Conservation (phyloP, 2,888 invertebrate species). For the Drosophila mimica region DNA sequence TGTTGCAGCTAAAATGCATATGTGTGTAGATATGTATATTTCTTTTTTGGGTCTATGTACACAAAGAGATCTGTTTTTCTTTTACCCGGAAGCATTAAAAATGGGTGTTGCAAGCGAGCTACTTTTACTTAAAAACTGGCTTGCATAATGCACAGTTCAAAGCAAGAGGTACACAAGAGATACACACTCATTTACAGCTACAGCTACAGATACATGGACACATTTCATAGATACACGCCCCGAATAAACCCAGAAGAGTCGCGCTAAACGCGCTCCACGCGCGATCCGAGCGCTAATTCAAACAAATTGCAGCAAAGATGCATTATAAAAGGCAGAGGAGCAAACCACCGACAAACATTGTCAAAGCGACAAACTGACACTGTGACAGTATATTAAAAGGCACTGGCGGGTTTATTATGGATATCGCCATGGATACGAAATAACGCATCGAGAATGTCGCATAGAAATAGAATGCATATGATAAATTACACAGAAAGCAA, state of each 20-base stretch:
- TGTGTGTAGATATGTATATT: background rate
- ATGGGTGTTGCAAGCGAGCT: slow-evolving; percentile 58
- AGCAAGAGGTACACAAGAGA: slow-evolving; percentile 20
- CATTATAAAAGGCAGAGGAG: slow-evolving; percentile 74
- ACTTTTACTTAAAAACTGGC: slow-evolving; percentile 69
- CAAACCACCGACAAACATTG: slow-evolving; percentile 30
- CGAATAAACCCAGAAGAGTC: slow-evolving; percentile 34
- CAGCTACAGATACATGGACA: slow-evolving; percentile 11
- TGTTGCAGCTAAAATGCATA: slow-evolving; percentile 26
- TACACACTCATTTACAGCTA: slow-evolving; percentile 6
- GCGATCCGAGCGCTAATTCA: slow-evolving; percentile 69
- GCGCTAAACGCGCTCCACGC: slow-evolving; percentile 5
- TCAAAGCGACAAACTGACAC: slow-evolving; percentile 39
- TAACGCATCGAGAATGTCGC: slow-evolving; percentile 37
- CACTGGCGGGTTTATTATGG: slow-evolving; percentile 13
- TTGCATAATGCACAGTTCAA: slow-evolving; percentile 56
- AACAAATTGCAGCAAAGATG: slow-evolving; percentile 80
- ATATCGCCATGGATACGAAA: slow-evolving; percentile 8
- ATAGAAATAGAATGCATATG: slow-evolving; percentile 58
- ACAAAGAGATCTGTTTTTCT: slow-evolving; percentile 31
- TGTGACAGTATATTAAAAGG: slow-evolving; percentile 68
- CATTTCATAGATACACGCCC: slow-evolving; percentile 38
- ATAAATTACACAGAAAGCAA: slow-evolving; percentile 60
- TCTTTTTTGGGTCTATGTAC: slow-evolving; percentile 11
- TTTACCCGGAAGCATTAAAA: slow-evolving; percentile 68